phyloP scores from a whole-genome alignment of 2,113 vertebrate species.

The Cebus imitator region DNA sequence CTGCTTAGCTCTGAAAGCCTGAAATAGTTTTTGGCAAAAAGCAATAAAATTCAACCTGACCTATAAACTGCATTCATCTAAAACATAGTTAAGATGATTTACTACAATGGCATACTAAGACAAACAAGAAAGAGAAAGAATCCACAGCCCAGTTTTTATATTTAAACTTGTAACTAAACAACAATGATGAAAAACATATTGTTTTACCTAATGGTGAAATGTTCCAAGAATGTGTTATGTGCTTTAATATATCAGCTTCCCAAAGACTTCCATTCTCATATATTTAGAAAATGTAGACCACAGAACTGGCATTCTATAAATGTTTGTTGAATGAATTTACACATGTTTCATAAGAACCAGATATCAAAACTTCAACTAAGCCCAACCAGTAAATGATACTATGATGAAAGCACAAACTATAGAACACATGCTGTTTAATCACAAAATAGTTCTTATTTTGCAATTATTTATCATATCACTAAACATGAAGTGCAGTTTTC shows the following conservation, averaged over 20 bases:
- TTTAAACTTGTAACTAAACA: neutral
- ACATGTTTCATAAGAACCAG: constrained; percentile 52
- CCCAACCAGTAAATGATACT: neutral
- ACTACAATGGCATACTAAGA: neutral
- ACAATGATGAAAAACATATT: neutral
- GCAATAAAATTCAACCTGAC: constrained; percentile 41
- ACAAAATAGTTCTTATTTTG: neutral
- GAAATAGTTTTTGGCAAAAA: constrained; percentile 11
- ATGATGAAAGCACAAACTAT: neutral
- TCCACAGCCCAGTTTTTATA: neutral
- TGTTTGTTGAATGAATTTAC: constrained; percentile 26
- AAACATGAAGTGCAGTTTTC: neutral
- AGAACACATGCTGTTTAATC: neutral
- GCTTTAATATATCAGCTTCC: constrained; percentile 8
- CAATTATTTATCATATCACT: neutral
- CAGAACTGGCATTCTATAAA: neutral
- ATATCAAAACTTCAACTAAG: constrained; percentile 30
- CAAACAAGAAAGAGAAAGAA: neutral
- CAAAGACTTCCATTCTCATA: constrained; percentile 14
- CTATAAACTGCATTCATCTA: constrained; percentile 24
- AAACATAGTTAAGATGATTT: constrained; percentile 23
- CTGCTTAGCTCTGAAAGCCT: neutral
- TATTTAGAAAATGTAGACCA: neutral
- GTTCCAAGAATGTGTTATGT: constrained; percentile 25
- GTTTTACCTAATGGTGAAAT: neutral